Conservation (phyloP, 2,797 vertebrate species). For the Rhinella marina region DNA sequence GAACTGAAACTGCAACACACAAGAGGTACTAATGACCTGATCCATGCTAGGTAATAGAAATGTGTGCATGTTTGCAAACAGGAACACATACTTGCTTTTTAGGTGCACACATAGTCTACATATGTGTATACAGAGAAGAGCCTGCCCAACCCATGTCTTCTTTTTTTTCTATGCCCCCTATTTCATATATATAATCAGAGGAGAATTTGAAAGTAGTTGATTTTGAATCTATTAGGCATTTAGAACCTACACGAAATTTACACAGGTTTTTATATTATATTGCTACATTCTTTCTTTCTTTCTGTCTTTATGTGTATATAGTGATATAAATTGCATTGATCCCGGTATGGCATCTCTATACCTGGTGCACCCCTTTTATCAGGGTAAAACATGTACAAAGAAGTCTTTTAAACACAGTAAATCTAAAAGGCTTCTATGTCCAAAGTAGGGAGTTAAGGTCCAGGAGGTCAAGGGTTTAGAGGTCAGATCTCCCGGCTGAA, state of each 20-base stretch:
- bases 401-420: constrained; percentile 73
- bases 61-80: not conserved
- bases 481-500: constrained; percentile 97
- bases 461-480: constrained; percentile 97
- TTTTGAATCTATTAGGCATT: not conserved
- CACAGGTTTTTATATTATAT: not conserved
- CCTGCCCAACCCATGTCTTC: not conserved
- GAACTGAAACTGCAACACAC: constrained; percentile 73
- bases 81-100: not conserved
- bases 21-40: constrained; percentile 67
- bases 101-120: constrained; percentile 3
- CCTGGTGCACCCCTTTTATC: constrained; percentile 8
- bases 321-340: not conserved
- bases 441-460: constrained; percentile 85
- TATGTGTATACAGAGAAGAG: constrained; percentile 8
- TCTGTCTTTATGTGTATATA: not conserved
- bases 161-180: constrained; percentile 10
- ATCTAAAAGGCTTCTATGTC: constrained; percentile 78
- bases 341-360: not conserved
- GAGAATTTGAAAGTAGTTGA: constrained; percentile 18
- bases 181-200: not conserved
- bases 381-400: constrained; percentile 68
- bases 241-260: not conserved
- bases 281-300: not conserved
- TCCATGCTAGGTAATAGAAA: constrained; percentile 59